Conservation (phyloP, 2,113 vertebrate species). For the Xiphias gladius region DNA sequence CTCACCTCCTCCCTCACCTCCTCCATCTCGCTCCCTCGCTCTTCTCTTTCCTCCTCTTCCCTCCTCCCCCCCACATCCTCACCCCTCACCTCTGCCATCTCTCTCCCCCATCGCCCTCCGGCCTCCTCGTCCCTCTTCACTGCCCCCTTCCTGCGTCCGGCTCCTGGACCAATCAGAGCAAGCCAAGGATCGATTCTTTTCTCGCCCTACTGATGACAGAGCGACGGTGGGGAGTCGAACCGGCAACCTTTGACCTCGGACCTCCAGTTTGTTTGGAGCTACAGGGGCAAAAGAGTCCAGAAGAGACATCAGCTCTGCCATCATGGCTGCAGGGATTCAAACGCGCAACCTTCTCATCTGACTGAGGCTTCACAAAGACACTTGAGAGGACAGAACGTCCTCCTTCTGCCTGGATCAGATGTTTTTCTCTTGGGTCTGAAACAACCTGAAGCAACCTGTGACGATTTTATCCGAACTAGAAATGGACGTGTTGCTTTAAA, state of each 20-base stretch:
- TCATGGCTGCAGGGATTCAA: slow-evolving; percentile 33
- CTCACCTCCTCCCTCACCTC: slow-evolving; percentile 89
- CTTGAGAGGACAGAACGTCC: slow-evolving; percentile 4
- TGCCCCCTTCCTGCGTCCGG: slow-evolving; percentile 90
- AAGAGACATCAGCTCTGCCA: background rate
- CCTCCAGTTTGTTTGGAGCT: slow-evolving; percentile 30
- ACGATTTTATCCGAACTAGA: background rate
- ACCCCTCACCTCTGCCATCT: slow-evolving; percentile 85
- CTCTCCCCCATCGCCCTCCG: slow-evolving; percentile 90
- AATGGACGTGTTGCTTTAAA: background rate
- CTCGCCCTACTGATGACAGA: slow-evolving; percentile 86
- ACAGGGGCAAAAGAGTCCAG: background rate
- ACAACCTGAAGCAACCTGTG: background rate
- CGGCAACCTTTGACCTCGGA: slow-evolving; percentile 15
- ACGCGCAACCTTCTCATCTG: slow-evolving; percentile 24
- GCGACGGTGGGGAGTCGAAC: background rate
- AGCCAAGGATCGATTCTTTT: slow-evolving; percentile 93
- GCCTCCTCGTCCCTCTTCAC: slow-evolving; percentile 89
- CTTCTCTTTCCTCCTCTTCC: slow-evolving; percentile 87
- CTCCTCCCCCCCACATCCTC: slow-evolving; percentile 84
- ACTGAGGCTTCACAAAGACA: slow-evolving; percentile 22
- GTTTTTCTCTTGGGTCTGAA: background rate
- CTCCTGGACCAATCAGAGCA: slow-evolving; percentile 91
- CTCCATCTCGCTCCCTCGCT: slow-evolving; percentile 81
- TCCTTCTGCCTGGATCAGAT: slow-evolving; percentile 10